Percentiles rank a stretch among this genome's conserved stretches.
These are phyloP conservation scores for Caenorhabditis inopinata DNA, from an alignment of 1,140 invertebrate genomes.

Conservation along the genomic window DNA sequence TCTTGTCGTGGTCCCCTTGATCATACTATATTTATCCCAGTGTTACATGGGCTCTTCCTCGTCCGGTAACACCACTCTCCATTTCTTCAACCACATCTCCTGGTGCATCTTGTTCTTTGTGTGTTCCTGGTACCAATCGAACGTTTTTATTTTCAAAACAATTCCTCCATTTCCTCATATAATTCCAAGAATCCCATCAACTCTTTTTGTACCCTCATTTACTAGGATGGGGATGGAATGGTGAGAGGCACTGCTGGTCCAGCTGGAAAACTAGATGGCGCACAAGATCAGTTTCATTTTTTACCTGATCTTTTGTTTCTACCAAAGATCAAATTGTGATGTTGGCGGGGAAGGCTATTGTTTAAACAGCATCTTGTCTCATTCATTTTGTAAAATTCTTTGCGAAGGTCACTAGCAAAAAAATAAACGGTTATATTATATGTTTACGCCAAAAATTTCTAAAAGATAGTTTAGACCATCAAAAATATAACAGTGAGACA, in stretches of 20 bases:
- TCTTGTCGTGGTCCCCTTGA: too few relatives aligned
- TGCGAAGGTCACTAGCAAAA: not conserved
- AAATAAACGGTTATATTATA: not conserved
- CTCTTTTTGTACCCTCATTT: conserved; percentile 8
- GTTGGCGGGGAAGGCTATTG: not conserved
- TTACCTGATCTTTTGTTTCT: conserved; percentile 34
- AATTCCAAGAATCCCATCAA: not conserved
- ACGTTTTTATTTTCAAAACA: too few relatives aligned
- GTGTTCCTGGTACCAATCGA: not conserved
- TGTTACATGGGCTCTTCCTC: too few relatives aligned
- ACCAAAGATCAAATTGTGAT: conserved; percentile 21
- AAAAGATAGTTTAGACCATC: not conserved
- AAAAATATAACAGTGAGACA: not conserved
- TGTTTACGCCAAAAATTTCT: not conserved
- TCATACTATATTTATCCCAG: too few relatives aligned
- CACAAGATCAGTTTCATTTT: conserved; percentile 16
- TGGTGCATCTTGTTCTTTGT: not conserved
- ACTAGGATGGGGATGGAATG: not conserved
- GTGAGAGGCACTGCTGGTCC: too few relatives aligned
- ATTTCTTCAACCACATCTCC: too few relatives aligned
- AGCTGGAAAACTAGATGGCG: not conserved
- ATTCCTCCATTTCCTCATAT: conserved; percentile 14
- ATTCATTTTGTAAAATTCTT: not conserved
- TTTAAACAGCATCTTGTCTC: conserved; percentile 29
- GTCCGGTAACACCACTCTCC: too few relatives aligned